Percentiles rank a stretch among this genome's conserved stretches.
phyloP scores from a whole-genome alignment of 2,113 vertebrate species.

The Onychorhynchus coronatus region DNA sequence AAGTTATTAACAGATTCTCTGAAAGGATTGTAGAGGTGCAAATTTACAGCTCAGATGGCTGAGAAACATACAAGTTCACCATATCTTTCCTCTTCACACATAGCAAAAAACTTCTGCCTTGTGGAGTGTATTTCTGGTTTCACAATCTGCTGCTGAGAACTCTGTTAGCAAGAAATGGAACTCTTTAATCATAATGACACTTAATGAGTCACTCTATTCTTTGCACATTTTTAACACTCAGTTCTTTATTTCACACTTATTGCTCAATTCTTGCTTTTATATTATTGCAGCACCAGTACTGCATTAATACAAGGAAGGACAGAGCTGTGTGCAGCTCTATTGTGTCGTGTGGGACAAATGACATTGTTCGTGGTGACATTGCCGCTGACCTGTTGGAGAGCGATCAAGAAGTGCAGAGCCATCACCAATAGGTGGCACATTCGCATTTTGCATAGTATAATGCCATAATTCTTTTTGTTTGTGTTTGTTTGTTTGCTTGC shows the following conservation, averaged over 20 bases:
- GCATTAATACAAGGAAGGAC: not conserved
- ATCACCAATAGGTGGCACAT: slow-evolving; percentile 45
- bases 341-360: not conserved
- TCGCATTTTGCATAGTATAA: slow-evolving; percentile 3
- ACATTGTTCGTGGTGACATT: not conserved
- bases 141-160: slow-evolving; percentile 68
- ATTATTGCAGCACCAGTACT: not conserved
- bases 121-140: slow-evolving; percentile 61
- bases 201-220: slow-evolving; percentile 62
- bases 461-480: not conserved
- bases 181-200: slow-evolving; percentile 65
- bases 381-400: not conserved
- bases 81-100: slow-evolving; percentile 65
- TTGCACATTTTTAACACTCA: slow-evolving; percentile 59
- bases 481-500: slow-evolving; percentile 22
- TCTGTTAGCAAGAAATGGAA: slow-evolving; percentile 61
- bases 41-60: slow-evolving; percentile 66
- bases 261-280: slow-evolving; percentile 65
- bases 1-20: slow-evolving; percentile 65
- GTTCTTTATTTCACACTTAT: slow-evolving; percentile 66
- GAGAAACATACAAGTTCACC: slow-evolving; percentile 61
- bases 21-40: slow-evolving; percentile 47
- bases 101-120: slow-evolving; percentile 62
- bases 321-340: not conserved
- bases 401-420: not conserved